phyloP scores from a whole-genome alignment of 2,888 invertebrate species.

The Tetragonisca angustula region DNA sequence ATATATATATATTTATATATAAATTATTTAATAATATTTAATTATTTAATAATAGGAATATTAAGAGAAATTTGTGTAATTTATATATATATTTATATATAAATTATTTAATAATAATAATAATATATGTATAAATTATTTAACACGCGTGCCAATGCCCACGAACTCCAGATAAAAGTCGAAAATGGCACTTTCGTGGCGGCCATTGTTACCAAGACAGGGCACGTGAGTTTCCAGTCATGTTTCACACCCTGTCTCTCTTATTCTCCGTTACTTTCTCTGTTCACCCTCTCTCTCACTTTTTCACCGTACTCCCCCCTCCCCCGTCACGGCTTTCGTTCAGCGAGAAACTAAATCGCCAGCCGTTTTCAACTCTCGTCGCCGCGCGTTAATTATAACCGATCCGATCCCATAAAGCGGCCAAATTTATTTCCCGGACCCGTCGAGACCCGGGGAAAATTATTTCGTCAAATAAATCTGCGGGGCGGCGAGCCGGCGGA shows the following conservation, averaged over 20 bases:
- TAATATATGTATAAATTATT: no score
- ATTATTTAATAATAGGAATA: no score
- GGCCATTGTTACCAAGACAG: slow-evolving; percentile 59
- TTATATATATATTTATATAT: no score
- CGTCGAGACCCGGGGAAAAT: slow-evolving; percentile 30
- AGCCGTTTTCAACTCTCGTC: slow-evolving; percentile 36
- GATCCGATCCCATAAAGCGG: slow-evolving; percentile 49
- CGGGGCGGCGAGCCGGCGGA: no score
- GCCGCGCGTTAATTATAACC: slow-evolving; percentile 53
- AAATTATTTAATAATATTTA: no score
- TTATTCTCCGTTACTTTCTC: no score
- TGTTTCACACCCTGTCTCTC: slow-evolving; percentile 15
- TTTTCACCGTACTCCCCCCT: neutral
- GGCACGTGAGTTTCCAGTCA: slow-evolving; percentile 68
- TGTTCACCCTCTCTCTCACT: neutral
- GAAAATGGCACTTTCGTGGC: slow-evolving; percentile 62
- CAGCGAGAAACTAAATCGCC: slow-evolving; percentile 47
- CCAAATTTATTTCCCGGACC: slow-evolving; percentile 47
- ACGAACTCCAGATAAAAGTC: slow-evolving; percentile 27
- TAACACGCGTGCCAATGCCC: slow-evolving; percentile 53
- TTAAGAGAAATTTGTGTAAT: no score
- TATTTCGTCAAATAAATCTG: slow-evolving; percentile 55
- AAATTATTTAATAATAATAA: no score
- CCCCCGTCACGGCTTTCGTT: neutral
- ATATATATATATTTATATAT: no score